Evolutionary conservation across 2,113 vertebrate species (phyloP), one percentile per base, ranked within the genome.

Genomic region (Anoplopoma fimbria): DNA sequence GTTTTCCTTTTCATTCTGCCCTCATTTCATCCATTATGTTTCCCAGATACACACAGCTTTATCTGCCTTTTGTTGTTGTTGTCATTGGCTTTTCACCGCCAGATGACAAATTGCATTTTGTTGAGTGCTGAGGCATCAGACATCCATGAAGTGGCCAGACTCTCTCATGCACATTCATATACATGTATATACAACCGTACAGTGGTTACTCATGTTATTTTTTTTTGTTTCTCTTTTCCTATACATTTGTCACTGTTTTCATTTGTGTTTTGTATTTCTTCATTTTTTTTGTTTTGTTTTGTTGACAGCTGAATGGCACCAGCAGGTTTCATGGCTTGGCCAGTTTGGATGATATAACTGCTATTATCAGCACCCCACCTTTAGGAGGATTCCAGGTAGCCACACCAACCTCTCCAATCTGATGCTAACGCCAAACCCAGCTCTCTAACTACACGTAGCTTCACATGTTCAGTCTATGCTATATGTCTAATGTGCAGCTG

Each of bases 381-480:
- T 95, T 97, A 79, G 87, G 92, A 89, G 95, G 95, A 94, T 96
- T 96, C 91, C 97, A 98, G 98, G 97, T 98, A 94, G 94, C 77
- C 47, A 83, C 57, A 83, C 61, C 72, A 67, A 87, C 71, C 63
- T 70, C 55, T 88, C 60, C 25, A 82, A 40, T 80, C 77, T 89
- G 58, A 87, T 68, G 25, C 69, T 78, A 40, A 68, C 36, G 75
- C 55, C 1, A 65, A 69, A 69, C n/a, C 33, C 27, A 62, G 23
- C 23, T 58, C 25, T 77, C 31, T 64, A 34, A 62, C 34, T n/a
- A 9, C 7, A 73, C n/a, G 69, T 58, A 65, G 51, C 36, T 69
- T 0, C 33, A 79, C 17, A 68, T 36, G 45, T 27, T 42, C n/a
- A 78, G 23, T 62, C 57, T 53, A 69, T 68, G 12, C 82, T 55